A percentile compares a stretch with the other conserved stretches of the same genome.
These are phyloP conservation scores for Pterostichus niger DNA, from an alignment of 2,888 invertebrate species.

Conservation along the genomic window DNA sequence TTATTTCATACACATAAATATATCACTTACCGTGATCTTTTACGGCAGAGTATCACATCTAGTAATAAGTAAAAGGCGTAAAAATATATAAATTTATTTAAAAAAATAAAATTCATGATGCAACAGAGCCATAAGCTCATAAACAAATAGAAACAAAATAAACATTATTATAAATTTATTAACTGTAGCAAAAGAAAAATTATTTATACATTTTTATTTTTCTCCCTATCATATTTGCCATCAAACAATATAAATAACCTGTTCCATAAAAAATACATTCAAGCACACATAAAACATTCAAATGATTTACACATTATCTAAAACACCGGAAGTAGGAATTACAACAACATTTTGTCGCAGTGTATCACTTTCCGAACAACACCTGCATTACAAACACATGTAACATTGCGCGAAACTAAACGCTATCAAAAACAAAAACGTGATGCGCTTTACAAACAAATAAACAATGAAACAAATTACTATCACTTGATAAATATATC, in stretches of 20 bases:
- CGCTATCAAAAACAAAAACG: slow-evolving; percentile 59
- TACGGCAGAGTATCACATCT: too few species aligned
- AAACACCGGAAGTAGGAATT: slow-evolving; percentile 42
- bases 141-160: too few species aligned
- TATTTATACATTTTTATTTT: too few species aligned
- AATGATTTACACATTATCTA: slow-evolving; percentile 35
- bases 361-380: slow-evolving; percentile 26
- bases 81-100: too few species aligned
- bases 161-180: too few species aligned
- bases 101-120: too few species aligned
- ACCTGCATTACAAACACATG: slow-evolving; percentile 43
- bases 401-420: slow-evolving; percentile 11
- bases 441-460: slow-evolving; percentile 36
- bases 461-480: slow-evolving; percentile 31
- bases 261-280: slow-evolving; percentile 22
- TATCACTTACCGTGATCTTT: too few species aligned
- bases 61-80: too few species aligned
- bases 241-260: slow-evolving; percentile 36
- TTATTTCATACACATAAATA: too few species aligned
- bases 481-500: slow-evolving; percentile 26
- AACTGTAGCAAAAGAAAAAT: too few species aligned
- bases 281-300: slow-evolving; percentile 28
- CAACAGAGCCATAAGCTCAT: too few species aligned
- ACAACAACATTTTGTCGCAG: slow-evolving; percentile 57
- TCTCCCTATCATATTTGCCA: not conserved